A percentile compares a stretch with the other conserved stretches of the same genome.
Evolutionary conservation across 2,888 invertebrate genomes (phyloP).

Genomic region (Tuta absoluta): DNA sequence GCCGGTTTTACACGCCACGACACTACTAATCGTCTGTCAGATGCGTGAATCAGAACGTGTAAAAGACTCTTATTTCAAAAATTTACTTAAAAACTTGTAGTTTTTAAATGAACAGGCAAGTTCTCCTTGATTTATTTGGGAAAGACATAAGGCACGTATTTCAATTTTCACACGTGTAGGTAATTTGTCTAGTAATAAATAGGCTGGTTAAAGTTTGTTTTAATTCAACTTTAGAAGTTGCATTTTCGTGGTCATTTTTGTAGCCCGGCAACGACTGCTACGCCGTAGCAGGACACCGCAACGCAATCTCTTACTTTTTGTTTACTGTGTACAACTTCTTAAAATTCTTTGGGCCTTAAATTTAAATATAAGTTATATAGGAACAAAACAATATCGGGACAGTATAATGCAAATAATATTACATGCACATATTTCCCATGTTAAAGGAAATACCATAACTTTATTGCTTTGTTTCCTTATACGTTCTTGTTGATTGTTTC

Average conservation of each 20-base stretch:
- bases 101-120: neutral
- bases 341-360: no score
- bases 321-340: no score
- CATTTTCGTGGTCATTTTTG: neutral
- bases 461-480: neutral
- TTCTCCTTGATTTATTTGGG: neutral
- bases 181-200: neutral
- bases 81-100: neutral
- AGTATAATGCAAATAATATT: no score
- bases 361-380: no score
- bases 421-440: no score
- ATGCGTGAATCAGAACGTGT: neutral
- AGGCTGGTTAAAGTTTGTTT: neutral
- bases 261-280: constrained; percentile 34
- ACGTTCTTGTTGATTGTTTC: neutral
- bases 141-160: neutral
- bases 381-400: no score
- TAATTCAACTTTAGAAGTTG: neutral
- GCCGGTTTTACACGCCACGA: constrained; percentile 23
- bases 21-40: neutral
- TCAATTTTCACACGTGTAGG: neutral
- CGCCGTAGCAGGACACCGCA: constrained; percentile 48
- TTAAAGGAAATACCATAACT: no score
- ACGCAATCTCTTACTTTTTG: no score
- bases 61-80: neutral